Conservation (phyloP, 1,140 invertebrate species). For the Drosophila saltans region DNA sequence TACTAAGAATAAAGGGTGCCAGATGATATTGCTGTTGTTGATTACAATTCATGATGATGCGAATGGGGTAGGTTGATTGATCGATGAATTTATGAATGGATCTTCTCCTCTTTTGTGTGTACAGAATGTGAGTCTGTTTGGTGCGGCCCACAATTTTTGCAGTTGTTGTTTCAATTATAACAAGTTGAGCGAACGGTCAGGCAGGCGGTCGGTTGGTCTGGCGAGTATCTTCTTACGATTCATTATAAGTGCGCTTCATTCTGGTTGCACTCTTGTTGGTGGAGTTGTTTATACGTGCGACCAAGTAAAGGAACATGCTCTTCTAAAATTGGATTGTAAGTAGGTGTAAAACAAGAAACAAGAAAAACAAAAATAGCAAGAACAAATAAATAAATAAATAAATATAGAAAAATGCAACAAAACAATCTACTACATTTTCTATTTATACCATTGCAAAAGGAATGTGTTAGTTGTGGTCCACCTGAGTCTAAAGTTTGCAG, state of each 20-base stretch:
- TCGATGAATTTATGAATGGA: not conserved
- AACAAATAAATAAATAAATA: constrained; percentile 42
- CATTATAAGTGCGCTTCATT: constrained; percentile 39
- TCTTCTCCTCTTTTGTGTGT: constrained; percentile 21
- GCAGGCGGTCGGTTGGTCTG: not conserved
- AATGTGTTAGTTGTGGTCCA: too few species aligned
- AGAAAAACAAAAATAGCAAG: constrained; percentile 43
- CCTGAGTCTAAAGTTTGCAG: too few species aligned
- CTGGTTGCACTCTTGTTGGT: constrained; percentile 52
- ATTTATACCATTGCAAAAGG: too few species aligned
- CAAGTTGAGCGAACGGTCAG: not conserved
- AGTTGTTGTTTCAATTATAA: constrained; percentile 28
- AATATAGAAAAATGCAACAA: constrained; percentile 23
- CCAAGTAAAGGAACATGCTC: constrained; percentile 86
- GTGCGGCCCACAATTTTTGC: constrained; percentile 27
- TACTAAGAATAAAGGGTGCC: too few species aligned
- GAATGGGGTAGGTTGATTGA: too few species aligned
- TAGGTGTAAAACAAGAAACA: constrained; percentile 44
- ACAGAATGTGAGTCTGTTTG: too few species aligned
- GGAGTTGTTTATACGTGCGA: constrained; percentile 83
- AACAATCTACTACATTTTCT: constrained; percentile 1
- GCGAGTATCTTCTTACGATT: not conserved
- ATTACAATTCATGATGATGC: too few species aligned
- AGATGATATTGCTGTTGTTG: too few species aligned
- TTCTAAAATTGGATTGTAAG: constrained; percentile 84